A percentile compares a stretch with the other conserved stretches of the same genome.
Evolutionary conservation across 2,888 invertebrate genomes (phyloP).

Genomic region (Athalia cordata): DNA sequence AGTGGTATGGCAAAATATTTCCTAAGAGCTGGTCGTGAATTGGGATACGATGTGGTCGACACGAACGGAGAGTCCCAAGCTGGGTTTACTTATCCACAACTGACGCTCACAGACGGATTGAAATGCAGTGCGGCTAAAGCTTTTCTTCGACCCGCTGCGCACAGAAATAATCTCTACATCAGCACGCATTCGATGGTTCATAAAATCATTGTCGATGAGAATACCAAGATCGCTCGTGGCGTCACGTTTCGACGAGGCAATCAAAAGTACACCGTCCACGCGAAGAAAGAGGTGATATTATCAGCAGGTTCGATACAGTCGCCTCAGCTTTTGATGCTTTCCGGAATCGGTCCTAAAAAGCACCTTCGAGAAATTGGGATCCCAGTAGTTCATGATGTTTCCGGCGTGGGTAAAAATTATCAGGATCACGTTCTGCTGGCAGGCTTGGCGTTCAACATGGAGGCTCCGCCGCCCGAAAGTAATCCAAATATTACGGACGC

Average conservation of each 20-base stretch:
- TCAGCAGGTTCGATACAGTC: constrained; percentile 90
- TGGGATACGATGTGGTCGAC: constrained; percentile 83
- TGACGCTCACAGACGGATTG: constrained; percentile 85
- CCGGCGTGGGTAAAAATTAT: constrained; percentile 87
- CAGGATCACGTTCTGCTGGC: constrained; percentile 90
- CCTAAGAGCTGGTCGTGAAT: constrained; percentile 80
- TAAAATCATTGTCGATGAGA: constrained; percentile 79
- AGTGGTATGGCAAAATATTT: constrained; percentile 83
- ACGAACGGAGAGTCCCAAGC: constrained; percentile 87
- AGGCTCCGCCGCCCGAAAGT: constrained; percentile 75
- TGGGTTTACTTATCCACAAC: constrained; percentile 86
- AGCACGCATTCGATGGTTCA: constrained; percentile 82
- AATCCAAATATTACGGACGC: constrained; percentile 77
- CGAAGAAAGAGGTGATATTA: constrained; percentile 85
- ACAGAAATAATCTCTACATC: constrained; percentile 84
- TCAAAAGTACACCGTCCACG: constrained; percentile 76
- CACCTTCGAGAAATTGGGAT: constrained; percentile 80
- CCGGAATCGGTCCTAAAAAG: constrained; percentile 84
- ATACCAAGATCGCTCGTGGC: constrained; percentile 79
- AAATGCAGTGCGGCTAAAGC: constrained; percentile 91
- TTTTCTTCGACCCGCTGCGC: constrained; percentile 81
- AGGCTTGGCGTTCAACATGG: constrained; percentile 81
- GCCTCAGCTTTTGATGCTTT: constrained; percentile 90
- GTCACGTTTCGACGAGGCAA: constrained; percentile 79
- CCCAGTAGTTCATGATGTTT: constrained; percentile 77